These are phyloP conservation scores for Cryptosula pallasiana DNA, from an alignment of 2,888 invertebrate genomes.

Conservation along the genomic window DNA sequence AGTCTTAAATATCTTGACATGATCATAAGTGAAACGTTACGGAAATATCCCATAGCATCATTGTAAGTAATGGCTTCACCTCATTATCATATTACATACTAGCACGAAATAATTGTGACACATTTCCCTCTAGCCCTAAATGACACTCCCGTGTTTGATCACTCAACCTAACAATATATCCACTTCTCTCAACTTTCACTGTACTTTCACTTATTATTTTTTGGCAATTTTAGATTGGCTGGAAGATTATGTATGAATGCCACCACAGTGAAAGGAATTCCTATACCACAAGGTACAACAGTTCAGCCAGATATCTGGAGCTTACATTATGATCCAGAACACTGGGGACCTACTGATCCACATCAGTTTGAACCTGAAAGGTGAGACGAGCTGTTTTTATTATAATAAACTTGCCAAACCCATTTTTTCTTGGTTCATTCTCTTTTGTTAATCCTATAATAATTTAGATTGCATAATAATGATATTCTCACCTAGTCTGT, in stretches of 20 bases:
- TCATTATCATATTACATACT: too few relatives aligned
- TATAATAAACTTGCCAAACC: neutral
- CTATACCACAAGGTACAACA: slow-evolving; percentile 26
- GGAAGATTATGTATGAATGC: slow-evolving; percentile 27
- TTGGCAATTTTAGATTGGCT: slow-evolving; percentile 22
- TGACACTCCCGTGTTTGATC: too few relatives aligned
- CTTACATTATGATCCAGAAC: slow-evolving; percentile 26
- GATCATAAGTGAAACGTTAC: slow-evolving; percentile 53
- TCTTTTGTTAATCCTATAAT: neutral
- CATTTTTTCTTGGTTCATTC: neutral
- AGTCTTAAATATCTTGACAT: slow-evolving; percentile 53
- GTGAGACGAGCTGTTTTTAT: too few relatives aligned
- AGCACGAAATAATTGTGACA: too few relatives aligned
- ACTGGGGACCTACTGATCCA: slow-evolving; percentile 28
- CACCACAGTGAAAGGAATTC: slow-evolving; percentile 24
- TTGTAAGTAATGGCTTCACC: too few relatives aligned
- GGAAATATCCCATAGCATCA: slow-evolving; percentile 52
- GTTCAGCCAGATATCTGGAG: slow-evolving; percentile 26
- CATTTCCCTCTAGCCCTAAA: too few relatives aligned
- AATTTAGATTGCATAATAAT: neutral
- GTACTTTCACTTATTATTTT: too few relatives aligned
- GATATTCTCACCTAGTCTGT: neutral
- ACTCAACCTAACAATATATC: too few relatives aligned
- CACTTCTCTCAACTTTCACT: too few relatives aligned
- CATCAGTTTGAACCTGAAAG: slow-evolving; percentile 27